Base-by-base conservation (phyloP, 2,888 invertebrate species). In the Embidobia sp. region DNA sequence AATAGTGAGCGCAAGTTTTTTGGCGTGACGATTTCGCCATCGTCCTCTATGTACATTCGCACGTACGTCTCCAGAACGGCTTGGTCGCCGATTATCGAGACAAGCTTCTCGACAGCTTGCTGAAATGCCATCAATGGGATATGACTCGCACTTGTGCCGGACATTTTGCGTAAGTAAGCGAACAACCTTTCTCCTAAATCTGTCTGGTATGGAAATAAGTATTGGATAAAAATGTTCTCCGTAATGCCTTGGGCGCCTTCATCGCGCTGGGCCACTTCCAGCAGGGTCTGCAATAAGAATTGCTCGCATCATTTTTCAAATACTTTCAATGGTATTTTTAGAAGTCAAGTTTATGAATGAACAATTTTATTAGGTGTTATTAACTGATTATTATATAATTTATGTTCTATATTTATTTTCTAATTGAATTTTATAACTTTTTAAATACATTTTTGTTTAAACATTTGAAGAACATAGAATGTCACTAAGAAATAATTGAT, bases 161-260 rank as follows among this genome's bases (percentile, higher is more conserved):
- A 63, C 18, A 63, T 37, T 69, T 75, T 75, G 19, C 67, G 64
- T 40, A 75, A 63, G 63, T 75, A 42, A 15, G 10, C 90, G 88
- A 92, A 96, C 75, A 96, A 91, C 81, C 93, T 93, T 10, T 92
- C 91, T 0, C 94, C 95, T 82, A 96, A 91, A 80, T 94, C 93
- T 1, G 93, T 92, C 87, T 95, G 95, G 86, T 92, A 92, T n/a
- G 95, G 95, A 89, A 96, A 95, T 79, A 96, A 91, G 89, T 94
- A 94, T 83, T 92, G 92, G 94, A 94, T 90, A 37, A 94, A 94
- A n/a, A 93, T 92, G 49, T 92, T 92, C 69, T 92, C 90, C 1
- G 94, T 93, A 84, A 96, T 93, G 31, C 95, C 95, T 82, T 93
- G 93, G 73, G 94, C 90, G 26, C 93, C 93, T 87, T 93, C 94